Conservation (phyloP, 1,140 invertebrate genomes). For the Chrysoperla carnea region DNA sequence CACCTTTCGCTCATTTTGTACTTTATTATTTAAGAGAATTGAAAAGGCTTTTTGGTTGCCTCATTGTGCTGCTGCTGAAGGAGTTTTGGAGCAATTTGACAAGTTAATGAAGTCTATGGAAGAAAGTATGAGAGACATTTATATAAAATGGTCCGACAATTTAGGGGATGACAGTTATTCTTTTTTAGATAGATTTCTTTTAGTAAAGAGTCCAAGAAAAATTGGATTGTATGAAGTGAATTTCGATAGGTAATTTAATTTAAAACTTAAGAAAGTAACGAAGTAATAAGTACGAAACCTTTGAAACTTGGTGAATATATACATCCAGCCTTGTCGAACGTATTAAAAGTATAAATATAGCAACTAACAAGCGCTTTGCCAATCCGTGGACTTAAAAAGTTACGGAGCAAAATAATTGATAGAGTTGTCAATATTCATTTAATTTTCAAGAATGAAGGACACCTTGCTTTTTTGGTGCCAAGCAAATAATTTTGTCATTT, state of each 20-base stretch:
- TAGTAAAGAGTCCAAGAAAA: constrained; percentile 41
- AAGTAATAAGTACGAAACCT: too few species aligned
- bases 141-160: constrained; percentile 40
- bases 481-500: too few species aligned
- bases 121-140: constrained; percentile 38
- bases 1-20: background rate
- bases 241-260: constrained; percentile 44
- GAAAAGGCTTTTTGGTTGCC: constrained; percentile 53
- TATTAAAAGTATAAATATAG: too few species aligned
- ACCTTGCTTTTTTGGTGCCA: too few species aligned
- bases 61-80: constrained; percentile 45
- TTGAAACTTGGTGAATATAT: too few species aligned
- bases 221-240: constrained; percentile 58
- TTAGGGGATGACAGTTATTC: constrained; percentile 37
- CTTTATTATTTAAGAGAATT: constrained; percentile 30
- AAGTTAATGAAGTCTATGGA: constrained; percentile 43
- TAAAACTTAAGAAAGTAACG: too few species aligned
- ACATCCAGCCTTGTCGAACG: too few species aligned
- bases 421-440: too few species aligned
- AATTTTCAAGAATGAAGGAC: too few species aligned
- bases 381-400: too few species aligned
- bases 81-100: constrained; percentile 45
- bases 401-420: too few species aligned
- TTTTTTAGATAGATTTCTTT: constrained; percentile 48
- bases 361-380: too few species aligned